Conservation (phyloP, 2,888 invertebrate genomes). For the Perizoma flavofasciatum region DNA sequence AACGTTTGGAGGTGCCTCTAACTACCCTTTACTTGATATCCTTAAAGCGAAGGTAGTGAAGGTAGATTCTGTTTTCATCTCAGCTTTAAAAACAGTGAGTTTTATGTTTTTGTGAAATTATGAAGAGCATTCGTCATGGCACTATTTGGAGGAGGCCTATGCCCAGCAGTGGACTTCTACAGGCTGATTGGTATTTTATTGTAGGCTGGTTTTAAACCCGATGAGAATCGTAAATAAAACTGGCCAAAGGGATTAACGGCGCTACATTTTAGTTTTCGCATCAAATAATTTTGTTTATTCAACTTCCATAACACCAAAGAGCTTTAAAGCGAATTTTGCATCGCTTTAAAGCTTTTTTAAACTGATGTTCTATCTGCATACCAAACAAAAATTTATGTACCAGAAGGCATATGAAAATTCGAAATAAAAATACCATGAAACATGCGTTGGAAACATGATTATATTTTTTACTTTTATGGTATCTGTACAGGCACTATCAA, state of each 20-base stretch:
- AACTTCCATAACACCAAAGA: slow-evolving; percentile 9
- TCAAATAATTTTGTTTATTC: slow-evolving; percentile 15
- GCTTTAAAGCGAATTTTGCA: slow-evolving; percentile 12
- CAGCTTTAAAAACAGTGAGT: no score
- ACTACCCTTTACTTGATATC: no score
- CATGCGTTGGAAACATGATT: no score
- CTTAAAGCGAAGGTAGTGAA: no score
- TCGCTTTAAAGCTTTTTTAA: slow-evolving; percentile 5
- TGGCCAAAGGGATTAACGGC: slow-evolving; percentile 7
- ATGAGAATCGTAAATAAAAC: slow-evolving; percentile 8
- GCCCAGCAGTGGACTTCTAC: no score
- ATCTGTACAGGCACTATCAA: no score
- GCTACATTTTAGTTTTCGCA: slow-evolving; percentile 14
- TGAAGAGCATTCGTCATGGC: no score
- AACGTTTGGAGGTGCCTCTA: no score
- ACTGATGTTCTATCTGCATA: slow-evolving; percentile 7
- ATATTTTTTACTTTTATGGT: no score
- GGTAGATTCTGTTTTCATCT: no score
- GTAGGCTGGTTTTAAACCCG: slow-evolving; percentile 9
- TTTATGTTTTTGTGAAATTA: no score
- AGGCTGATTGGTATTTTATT: neutral
- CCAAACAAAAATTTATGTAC: slow-evolving; percentile 12
- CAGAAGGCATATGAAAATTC: slow-evolving; percentile 11
- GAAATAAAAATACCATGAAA: neutral
- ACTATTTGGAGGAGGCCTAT: no score